These are phyloP conservation scores for Hypothenemus hampei DNA, from an alignment of 1,140 invertebrate genomes.

Conservation along the genomic window DNA sequence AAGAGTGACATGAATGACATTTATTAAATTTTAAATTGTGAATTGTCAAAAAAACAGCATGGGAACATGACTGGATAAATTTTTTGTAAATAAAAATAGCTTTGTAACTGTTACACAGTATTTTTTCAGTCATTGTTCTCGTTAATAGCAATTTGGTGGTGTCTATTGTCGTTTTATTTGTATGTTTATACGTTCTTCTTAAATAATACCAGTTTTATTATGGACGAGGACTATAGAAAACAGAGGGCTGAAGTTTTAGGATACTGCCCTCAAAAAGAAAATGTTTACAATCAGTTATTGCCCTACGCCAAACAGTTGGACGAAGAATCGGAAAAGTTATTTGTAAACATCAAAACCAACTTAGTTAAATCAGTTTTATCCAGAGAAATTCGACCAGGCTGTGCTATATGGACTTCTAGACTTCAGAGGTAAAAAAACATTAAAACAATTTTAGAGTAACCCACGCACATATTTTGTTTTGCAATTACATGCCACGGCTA, in stretches of 20 bases:
- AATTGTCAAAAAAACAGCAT: constrained; percentile 1
- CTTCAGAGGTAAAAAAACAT: constrained; percentile 58
- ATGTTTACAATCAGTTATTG: constrained; percentile 60
- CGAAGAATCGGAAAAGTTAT: constrained; percentile 55
- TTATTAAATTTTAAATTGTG: not conserved
- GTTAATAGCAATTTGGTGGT: too few relatives aligned
- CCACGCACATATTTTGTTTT: constrained; percentile 1
- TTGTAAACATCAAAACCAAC: constrained; percentile 64
- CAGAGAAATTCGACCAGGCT: constrained; percentile 63
- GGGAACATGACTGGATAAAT: constrained; percentile 10
- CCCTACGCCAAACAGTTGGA: constrained; percentile 63
- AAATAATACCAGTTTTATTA: too few relatives aligned
- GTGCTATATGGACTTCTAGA: constrained; percentile 56
- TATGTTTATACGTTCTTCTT: too few relatives aligned
- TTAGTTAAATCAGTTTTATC: constrained; percentile 61
- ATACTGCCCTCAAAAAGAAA: constrained; percentile 57
- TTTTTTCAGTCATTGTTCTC: constrained; percentile 2
- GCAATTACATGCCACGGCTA: not conserved
- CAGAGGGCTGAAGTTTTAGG: constrained; percentile 35
- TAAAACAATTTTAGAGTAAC: too few relatives aligned
- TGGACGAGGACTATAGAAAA: constrained; percentile 36
- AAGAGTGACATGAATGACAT: not conserved
- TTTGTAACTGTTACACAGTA: constrained; percentile 10
- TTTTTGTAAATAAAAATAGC: constrained; percentile 25
- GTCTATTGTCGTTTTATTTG: too few relatives aligned